Base-by-base conservation (phyloP, 2,113 vertebrate genomes). In the Pycnonotus jocosus region DNA sequence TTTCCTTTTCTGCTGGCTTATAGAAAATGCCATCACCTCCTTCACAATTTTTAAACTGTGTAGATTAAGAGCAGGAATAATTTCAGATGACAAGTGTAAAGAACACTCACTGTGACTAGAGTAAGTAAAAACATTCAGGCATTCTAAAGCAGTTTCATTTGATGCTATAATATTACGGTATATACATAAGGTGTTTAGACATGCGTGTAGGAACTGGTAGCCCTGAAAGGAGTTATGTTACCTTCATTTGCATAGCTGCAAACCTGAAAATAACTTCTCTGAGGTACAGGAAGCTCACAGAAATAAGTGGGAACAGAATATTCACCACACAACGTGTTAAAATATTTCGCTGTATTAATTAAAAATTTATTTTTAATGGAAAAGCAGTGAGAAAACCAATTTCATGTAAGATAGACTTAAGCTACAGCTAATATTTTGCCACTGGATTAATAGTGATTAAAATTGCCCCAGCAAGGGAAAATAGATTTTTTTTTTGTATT, bases 71-170 rank as follows among this genome's bases (percentile, higher is more conserved):
- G 45, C 48, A 87, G 61, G 45, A 91, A 88, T 92, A 86, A 95
- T 94, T 95, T 79, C 60, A 92, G 40, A 79, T 95, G 86, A 81
- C 86, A 94, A 83, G 89, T 92, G 79, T 79, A 92, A 95, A 92
- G 85, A 96, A 86, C 73, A 35, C 48, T 95, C 79, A 30, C 78
- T 86, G 70, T 4, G 5, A 53, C 68, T 93, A 62, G 89, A 82
- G 65, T 86, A 69, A 93, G 81, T 76, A 93, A 91, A 93, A 90
- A 64, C 60, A 93, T 71, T 95, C 77, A 82, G 64, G 40, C 50
- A 48, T 83, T 70, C 70, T 76, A 76, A 82, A 94, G 58, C 35
- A 73, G 25, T 96, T 95, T 84, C 45, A 37, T 82, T 86, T 86
- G 62, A 60, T 84, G 73, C 54, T 78, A 15, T 74, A 77, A 42